Base-by-base conservation (phyloP, 2,113 vertebrate genomes). In the Labeo catla region DNA sequence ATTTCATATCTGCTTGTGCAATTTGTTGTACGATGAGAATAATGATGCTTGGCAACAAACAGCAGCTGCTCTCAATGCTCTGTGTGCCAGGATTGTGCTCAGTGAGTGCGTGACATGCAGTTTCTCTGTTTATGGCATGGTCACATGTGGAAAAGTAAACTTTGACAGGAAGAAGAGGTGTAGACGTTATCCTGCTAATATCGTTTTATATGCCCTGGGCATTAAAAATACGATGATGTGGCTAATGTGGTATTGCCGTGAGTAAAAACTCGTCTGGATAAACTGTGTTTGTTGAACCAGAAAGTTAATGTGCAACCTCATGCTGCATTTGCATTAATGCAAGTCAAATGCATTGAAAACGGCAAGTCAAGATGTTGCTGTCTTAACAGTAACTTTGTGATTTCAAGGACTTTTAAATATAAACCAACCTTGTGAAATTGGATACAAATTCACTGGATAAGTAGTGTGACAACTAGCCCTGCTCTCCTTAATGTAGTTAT, bases 111-210 rank as follows among this genome's bases (percentile, higher is more conserved):
- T 15, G 77, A 0, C 43, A 15, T 68, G 63, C 63, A 49, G 15
- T 82, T 82, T 82, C 9, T n/a, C 65, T 54, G 81, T 83, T 83
- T 83, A 23, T 73, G 66, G 49, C 50, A 36, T 45, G 66, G 13
- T 83, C 81, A 73, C 81, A 28, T 59, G 68, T 83, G 65, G 16
- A 43, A 73, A 73, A 73, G 43, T 49, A 43, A 50, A 82, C 16
- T 82, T 82, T 50, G 65, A 49, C 13, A 43, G 28, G 6, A 47
- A 63, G 36, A 45, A 8, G 59, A 50, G 47, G 54, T 36, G 50
- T 57, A 59, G 65, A 59, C 23, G 59, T 80, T 8, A 12, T 68
- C 66, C 49, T 23, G 11, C 6, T 34, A 8, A 59, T 54, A 10
- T 9, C 2, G 54, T 72, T n/a, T 45, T 6, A 65, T 45, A 10